Evolutionary conservation across 2,888 invertebrate species (phyloP).

Genomic region (Dione juno): DNA sequence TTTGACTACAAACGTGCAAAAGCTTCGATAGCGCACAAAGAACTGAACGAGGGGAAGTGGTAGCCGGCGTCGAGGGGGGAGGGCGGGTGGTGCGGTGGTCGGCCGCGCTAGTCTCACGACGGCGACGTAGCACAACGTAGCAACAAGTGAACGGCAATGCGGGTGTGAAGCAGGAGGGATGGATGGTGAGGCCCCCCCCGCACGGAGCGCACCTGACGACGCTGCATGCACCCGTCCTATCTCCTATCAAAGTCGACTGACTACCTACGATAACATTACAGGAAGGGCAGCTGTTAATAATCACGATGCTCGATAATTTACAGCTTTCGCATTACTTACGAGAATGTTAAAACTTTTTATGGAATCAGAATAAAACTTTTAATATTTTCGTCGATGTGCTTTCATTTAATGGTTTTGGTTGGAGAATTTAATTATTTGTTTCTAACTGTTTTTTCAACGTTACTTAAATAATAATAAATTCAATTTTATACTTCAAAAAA

Average conservation of each 20-base stretch:
- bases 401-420: neutral
- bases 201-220: slow-evolving; percentile 71
- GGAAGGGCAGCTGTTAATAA: slow-evolving; percentile 73
- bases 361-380: neutral
- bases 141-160: slow-evolving; percentile 80
- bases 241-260: slow-evolving; percentile 51
- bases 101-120: slow-evolving; percentile 70
- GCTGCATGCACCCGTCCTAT: slow-evolving; percentile 58
- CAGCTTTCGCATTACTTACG: slow-evolving; percentile 15
- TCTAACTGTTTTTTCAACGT: neutral
- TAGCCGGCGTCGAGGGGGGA: slow-evolving; percentile 61
- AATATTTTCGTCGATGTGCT: neutral
- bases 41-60: slow-evolving; percentile 79
- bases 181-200: slow-evolving; percentile 56
- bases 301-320: slow-evolving; percentile 51
- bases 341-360: slow-evolving; percentile 4
- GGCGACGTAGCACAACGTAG: slow-evolving; percentile 71
- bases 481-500: no score
- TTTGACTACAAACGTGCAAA: slow-evolving; percentile 68
- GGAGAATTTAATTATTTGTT: neutral
- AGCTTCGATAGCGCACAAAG: slow-evolving; percentile 78
- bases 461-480: neutral
- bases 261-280: slow-evolving; percentile 55
- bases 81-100: slow-evolving; percentile 53
- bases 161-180: slow-evolving; percentile 62